Percentiles rank a stretch among this genome's conserved stretches.
These are phyloP conservation scores for Archocentrus centrarchus DNA, from an alignment of 2,113 vertebrate genomes.

Conservation along the genomic window DNA sequence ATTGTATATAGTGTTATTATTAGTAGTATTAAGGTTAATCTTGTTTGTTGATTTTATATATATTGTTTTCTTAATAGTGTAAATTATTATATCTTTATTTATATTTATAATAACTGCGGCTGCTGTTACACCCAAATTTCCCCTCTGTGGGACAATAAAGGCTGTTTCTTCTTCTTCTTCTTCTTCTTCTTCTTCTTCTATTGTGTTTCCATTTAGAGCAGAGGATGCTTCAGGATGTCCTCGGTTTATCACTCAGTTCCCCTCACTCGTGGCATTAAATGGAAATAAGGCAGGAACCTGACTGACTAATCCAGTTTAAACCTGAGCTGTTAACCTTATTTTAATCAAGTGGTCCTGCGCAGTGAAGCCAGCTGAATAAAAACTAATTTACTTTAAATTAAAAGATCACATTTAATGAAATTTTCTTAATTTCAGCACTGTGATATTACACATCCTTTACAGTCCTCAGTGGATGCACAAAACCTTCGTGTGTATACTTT, in stretches of 20 bases:
- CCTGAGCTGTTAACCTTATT: too few relatives aligned
- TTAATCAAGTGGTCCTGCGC: too few relatives aligned
- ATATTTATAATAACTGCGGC: too few relatives aligned
- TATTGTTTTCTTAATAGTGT: too few relatives aligned
- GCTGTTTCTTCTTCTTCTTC: too few relatives aligned
- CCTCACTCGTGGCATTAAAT: not conserved
- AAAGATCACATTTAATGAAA: not conserved
- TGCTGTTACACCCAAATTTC: too few relatives aligned
- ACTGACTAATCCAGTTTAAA: not conserved
- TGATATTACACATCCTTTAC: not conserved
- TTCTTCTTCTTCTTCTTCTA: too few relatives aligned
- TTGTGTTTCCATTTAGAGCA: not conserved
- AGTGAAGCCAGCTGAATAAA: not conserved
- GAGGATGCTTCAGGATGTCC: not conserved
- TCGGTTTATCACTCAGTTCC: not conserved
- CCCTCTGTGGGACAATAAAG: too few relatives aligned
- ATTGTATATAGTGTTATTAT: too few relatives aligned
- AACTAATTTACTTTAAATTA: not conserved
- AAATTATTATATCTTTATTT: too few relatives aligned
- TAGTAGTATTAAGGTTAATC: too few relatives aligned
- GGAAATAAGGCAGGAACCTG: not conserved
- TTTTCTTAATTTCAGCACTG: fast-evolving
- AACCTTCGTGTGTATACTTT: fast-evolving
- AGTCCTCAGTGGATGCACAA: fast-evolving
- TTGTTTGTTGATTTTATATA: too few relatives aligned